Conservation (phyloP, 2,888 invertebrate species). For the Caenorhabditis uteleia region DNA sequence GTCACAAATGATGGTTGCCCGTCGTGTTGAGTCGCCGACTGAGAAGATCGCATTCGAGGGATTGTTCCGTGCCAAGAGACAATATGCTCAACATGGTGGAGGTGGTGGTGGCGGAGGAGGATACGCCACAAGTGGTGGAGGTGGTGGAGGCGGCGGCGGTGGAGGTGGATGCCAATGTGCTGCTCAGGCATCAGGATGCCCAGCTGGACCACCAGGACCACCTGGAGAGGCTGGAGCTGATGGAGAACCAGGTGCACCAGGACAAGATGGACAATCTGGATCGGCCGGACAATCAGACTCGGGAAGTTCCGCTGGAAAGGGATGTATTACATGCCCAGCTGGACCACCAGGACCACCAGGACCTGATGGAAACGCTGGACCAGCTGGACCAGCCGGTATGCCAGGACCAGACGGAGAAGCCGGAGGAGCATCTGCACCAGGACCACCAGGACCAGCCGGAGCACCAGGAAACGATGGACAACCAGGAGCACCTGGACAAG, state of each 20-base stretch:
- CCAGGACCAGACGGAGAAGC: conserved; percentile 36
- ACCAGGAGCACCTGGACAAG: conserved; percentile 35
- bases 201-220: conserved; percentile 56
- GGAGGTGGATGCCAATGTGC: conserved; percentile 38
- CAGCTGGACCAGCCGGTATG: conserved; percentile 25
- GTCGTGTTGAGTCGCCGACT: conserved; percentile 31
- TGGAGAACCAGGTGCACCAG: conserved; percentile 29
- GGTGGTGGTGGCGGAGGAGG: conserved; percentile 21
- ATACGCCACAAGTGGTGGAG: conserved; percentile 19
- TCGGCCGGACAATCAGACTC: conserved; percentile 28
- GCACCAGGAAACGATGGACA: conserved; percentile 35
- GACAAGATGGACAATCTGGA: conserved; percentile 29
- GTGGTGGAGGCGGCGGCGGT: conserved; percentile 28
- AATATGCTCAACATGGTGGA: conserved; percentile 16
- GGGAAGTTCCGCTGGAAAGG: conserved; percentile 3
- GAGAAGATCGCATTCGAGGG: conserved; percentile 32
- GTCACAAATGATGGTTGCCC: conserved; percentile 40
- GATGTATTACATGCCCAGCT: conserved; percentile 39
- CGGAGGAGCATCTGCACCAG: conserved; percentile 16
- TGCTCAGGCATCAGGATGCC: conserved; percentile 48
- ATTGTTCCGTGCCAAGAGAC: conserved; percentile 32
- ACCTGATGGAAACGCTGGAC: conserved; percentile 33
- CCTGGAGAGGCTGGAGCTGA: conserved; percentile 42
- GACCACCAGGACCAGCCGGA: conserved; percentile 41
- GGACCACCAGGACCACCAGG: conserved; percentile 44